Base-by-base conservation (phyloP, 2,797 vertebrate genomes). In the Nannoperca australis region DNA sequence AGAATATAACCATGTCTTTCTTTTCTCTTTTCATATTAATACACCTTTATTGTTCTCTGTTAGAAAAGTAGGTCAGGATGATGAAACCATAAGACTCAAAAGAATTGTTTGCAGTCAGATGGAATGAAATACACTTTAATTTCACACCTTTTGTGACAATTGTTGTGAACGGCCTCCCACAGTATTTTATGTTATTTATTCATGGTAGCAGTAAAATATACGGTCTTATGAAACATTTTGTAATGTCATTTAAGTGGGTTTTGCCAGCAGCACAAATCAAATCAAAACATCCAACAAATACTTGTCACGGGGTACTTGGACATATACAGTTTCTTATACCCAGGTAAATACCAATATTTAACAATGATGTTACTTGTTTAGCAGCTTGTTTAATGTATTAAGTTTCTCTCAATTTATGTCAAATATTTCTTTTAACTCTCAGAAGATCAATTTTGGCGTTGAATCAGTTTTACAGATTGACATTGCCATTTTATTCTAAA, bases 41-140 rank as follows among this genome's bases (percentile, higher is more conserved):
- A 50, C 47, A 50, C 14, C 24, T n/a, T 79, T 34, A 42, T 63
- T 68, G 47, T 62, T 82, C 22, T 74, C 3, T 42, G 12, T 24
- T 51, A 10, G 22, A 67, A 79, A 82, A 71, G 12, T 49, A 44
- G 56, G 78, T 73, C 73, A 12, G 49, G 50, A 67, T 74, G 70
- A 78, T 74, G 34, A 78, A 50, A 40, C 54, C 30, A 22, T 40
- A 11, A 71, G 45, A 36, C 38, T 60, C 44, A 60, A 49, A 73
- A 73, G 30, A 77, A 32, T 32, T 24, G 22, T 7, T 38, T 7
- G 10, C 22, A 76, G 45, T 61, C 63, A 67, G 58, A 78, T 34
- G 0, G 32, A 54, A 61, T 50, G 64, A 18, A 27, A 71, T 70
- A 49, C 2, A 73, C 78, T 65, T 58, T 51, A 44, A 34, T 27